Evolutionary conservation across 2,797 vertebrate genomes (phyloP).

Genomic region (Peromyscus nudipes): DNA sequence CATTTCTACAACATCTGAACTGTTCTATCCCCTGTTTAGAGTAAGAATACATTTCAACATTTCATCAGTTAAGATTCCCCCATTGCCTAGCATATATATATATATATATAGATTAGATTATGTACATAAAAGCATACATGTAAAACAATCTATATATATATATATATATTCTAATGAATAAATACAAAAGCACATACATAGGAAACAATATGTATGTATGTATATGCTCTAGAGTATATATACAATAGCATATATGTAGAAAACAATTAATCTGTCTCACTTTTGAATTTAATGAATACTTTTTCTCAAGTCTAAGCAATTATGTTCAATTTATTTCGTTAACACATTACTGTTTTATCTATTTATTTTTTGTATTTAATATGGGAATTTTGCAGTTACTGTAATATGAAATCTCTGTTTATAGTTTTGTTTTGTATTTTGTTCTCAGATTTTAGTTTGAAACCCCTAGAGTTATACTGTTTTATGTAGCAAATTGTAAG

Average conservation of each 20-base stretch:
- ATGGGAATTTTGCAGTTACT: neutral
- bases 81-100: neutral
- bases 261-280: neutral
- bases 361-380: neutral
- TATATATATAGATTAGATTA: neutral
- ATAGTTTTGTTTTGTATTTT: neutral
- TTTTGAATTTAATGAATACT: neutral
- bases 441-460: neutral
- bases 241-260: neutral
- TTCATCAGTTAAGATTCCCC: neutral
- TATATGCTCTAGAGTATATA: neutral
- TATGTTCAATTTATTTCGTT: neutral
- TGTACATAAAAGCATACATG: neutral
- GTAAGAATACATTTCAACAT: neutral
- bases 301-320: neutral
- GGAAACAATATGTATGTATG: too few species aligned
- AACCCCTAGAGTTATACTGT: neutral
- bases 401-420: neutral
- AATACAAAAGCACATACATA: neutral
- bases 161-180: neutral
- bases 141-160: neutral
- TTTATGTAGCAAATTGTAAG: neutral
- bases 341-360: neutral
- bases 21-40: neutral
- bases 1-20: neutral